phyloP scores from a whole-genome alignment of 2,888 invertebrate genomes.

The Napeogenes inachia region DNA sequence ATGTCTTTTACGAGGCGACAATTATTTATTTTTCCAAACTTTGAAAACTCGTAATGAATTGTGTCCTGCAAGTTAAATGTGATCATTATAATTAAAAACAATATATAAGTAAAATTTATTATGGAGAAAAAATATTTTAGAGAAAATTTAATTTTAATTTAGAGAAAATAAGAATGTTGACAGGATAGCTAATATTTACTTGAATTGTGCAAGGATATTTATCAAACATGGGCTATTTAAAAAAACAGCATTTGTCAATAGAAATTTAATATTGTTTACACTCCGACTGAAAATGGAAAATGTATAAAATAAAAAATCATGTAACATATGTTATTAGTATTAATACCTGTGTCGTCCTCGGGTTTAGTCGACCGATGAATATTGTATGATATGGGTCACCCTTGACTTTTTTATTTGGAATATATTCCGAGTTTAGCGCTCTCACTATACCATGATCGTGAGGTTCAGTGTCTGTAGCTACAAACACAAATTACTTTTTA shows the following conservation, averaged over 20 bases:
- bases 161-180: no score
- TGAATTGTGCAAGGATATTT: no score
- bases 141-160: no score
- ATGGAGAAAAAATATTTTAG: no score
- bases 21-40: constrained; percentile 80
- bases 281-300: no score
- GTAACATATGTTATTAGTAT: background rate
- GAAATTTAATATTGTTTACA: no score
- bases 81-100: no score
- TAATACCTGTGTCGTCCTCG: constrained; percentile 78
- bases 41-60: constrained; percentile 75
- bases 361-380: constrained; percentile 85
- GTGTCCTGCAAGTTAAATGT: constrained; percentile 60
- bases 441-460: constrained; percentile 87
- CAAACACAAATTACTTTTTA: background rate
- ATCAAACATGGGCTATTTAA: no score
- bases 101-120: no score
- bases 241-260: no score
- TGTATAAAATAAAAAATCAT: no score
- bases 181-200: no score
- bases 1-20: constrained; percentile 85
- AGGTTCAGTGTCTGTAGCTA: constrained; percentile 85
- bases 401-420: constrained; percentile 80
- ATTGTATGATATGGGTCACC: constrained; percentile 84
- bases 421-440: constrained; percentile 82